phyloP scores from a whole-genome alignment of 1,140 invertebrate genomes.

The Pseudomyrmex sp. region DNA sequence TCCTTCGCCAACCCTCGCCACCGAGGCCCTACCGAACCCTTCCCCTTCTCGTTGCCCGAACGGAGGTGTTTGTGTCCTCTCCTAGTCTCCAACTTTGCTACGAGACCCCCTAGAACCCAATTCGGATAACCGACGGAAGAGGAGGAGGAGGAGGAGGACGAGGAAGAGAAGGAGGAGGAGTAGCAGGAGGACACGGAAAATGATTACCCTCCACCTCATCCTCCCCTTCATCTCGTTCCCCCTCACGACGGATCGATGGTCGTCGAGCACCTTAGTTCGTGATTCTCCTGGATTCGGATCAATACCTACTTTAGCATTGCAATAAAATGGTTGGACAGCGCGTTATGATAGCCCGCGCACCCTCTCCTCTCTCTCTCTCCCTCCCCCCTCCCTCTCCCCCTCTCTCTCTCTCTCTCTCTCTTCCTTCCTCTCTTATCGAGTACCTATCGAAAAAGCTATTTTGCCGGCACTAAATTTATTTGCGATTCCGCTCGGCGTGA shows the following conservation, averaged over 20 bases:
- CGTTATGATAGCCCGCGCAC: constrained; percentile 70
- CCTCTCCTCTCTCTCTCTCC: background rate
- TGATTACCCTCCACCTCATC: too few species aligned
- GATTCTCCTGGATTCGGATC: constrained; percentile 76
- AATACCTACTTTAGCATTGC: constrained; percentile 76
- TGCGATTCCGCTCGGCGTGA: constrained; percentile 58
- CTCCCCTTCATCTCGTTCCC: constrained; percentile 62
- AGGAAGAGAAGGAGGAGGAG: constrained; percentile 14
- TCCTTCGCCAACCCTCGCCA: constrained; percentile 57
- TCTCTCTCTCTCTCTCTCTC: constrained; percentile 46
- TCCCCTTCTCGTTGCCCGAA: constrained; percentile 65
- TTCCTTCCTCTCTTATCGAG: constrained; percentile 67
- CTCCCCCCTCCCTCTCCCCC: background rate
- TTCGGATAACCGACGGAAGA: constrained; percentile 77
- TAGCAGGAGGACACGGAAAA: constrained; percentile 67
- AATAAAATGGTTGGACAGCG: constrained; percentile 75
- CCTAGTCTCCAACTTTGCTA: constrained; percentile 75
- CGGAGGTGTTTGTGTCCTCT: constrained; percentile 78
- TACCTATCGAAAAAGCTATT: constrained; percentile 69
- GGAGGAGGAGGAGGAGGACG: constrained; percentile 66
- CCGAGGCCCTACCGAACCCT: constrained; percentile 68
- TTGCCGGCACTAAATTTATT: constrained; percentile 70
- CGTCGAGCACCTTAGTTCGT: constrained; percentile 76
- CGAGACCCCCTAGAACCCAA: constrained; percentile 77
- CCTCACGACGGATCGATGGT: constrained; percentile 74